Base-by-base conservation (phyloP, 2,113 vertebrate species). In the Mesocricetus auratus region DNA sequence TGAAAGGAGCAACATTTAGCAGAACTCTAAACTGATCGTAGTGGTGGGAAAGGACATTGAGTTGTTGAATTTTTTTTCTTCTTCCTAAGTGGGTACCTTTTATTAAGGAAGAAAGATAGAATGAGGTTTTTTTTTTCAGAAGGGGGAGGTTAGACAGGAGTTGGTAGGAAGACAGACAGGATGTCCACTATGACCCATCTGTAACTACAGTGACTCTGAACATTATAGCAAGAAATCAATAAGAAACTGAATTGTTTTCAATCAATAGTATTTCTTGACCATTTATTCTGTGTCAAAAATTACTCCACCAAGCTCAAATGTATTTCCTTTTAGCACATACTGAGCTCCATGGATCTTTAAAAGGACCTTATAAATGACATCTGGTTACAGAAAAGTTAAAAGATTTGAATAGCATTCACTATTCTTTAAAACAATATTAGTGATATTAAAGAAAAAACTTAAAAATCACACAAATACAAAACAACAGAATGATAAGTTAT, bases 1-100 rank as follows among this genome's bases (percentile, higher is more conserved):
- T 98, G 97, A 98, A 98, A 98, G 98, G 94, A 95, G 97, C 90
- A 97, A 97, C 98, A 90, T 98, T 98, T 98, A 98, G 98, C 97
- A 98, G 98, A 99, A 98, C 98, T 97, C 96, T 98, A 98, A 97
- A 97, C 97, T 97, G 98, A 98, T 97, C 96, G 60, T 45, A 97
- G 86, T 86, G 86, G 96, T 98, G 96, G 96, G 96, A 97, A 97
- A 97, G 92, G 95, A 98, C 91, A 89, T 98, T 97, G 97, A 93
- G 98, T 92, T 78, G 7, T 0, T 78, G 85, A 42, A 75, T 97
- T 96, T 97, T 97, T 97, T 90, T 96, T 93, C 62, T 39, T 90
- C 71, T 93, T 82, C 64, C 92, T 95, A 97, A 98, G 91, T 90
- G 47, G 92, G 89, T 93, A 24, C 31, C 42, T 60, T 95, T 96